Evolutionary conservation across 2,888 invertebrate species (phyloP), one percentile per base, ranked within the genome.

Genomic region (Eulithis prunata): DNA sequence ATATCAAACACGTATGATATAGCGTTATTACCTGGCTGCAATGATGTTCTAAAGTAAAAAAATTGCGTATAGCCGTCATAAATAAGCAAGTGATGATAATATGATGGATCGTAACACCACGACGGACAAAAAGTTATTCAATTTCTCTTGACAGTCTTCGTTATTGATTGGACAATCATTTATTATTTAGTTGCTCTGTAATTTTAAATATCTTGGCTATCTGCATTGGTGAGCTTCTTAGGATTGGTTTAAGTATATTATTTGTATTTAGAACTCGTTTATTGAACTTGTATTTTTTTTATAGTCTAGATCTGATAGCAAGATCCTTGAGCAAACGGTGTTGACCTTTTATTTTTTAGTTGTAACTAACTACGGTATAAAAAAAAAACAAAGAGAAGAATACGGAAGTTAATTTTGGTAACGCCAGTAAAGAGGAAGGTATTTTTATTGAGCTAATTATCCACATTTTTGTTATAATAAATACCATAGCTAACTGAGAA

Each of bases 271-370:
- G 56, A 72, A 66, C 69, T 62, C 56, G 71, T 72, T 71, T 62
- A 59, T 60, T 63, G 49, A 62, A 70, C 62, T 67, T 70, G 59
- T 66, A 64, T 60, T 62, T 54, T 69, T 68, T n/a, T 69, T 64
- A 55, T 64, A 64, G 56, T 63, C 64, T 64, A 71, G 62, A 70
- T 70, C 64, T 54, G 70, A 70, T 59, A 59, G 13, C 28, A 64
- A 61, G 69, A 72, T 71, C 80, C 79, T 81, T 78, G 79, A 64
- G 51, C 45, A 54, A 62, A 56, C 76, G 62, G 69, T 70, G 69
- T 71, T 80, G 78, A 81, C 82, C 82, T 82, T 78, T 76, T 58
- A 57, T 75, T 71, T 69, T 71, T 73, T 73, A 73, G 71, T 61
- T 56, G 64, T 56, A 60, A 41, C 68, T 64, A 70, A 5, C 63